Conservation (phyloP, 1,140 invertebrate genomes). For the Brachionus manjavacas region DNA sequence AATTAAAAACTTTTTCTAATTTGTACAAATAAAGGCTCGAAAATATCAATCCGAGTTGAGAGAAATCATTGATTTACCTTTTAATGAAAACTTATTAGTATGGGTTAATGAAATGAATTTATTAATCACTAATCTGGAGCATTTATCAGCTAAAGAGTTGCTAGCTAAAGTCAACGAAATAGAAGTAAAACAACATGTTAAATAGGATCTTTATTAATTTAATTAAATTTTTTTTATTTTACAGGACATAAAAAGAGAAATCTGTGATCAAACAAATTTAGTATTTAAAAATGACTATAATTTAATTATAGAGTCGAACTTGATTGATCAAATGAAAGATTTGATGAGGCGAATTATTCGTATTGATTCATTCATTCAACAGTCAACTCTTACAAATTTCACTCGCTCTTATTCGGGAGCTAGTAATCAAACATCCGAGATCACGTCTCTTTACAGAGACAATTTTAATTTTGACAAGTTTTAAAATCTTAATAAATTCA, state of each 20-base stretch:
- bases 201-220: background rate
- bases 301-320: background rate
- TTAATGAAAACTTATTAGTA: background rate
- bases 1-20: background rate
- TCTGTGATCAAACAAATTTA: background rate
- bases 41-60: background rate
- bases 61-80: background rate
- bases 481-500: background rate
- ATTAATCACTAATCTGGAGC: slow-evolving; percentile 5
- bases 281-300: slow-evolving; percentile 6
- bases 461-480: background rate
- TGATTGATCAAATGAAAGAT: slow-evolving; percentile 38
- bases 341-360: slow-evolving; percentile 36
- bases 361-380: slow-evolving; percentile 12
- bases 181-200: background rate
- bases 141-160: background rate
- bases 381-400: background rate
- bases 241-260: slow-evolving; percentile 21
- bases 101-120: slow-evolving; percentile 18
- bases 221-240: background rate
- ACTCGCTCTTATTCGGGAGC: background rate
- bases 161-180: background rate
- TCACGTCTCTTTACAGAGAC: background rate
- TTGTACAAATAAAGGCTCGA: background rate
- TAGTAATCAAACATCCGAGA: background rate